Evolutionary conservation across 2,888 invertebrate species (phyloP), one percentile per base, ranked within the genome.

Genomic region (Eupithecia subfuscata): DNA sequence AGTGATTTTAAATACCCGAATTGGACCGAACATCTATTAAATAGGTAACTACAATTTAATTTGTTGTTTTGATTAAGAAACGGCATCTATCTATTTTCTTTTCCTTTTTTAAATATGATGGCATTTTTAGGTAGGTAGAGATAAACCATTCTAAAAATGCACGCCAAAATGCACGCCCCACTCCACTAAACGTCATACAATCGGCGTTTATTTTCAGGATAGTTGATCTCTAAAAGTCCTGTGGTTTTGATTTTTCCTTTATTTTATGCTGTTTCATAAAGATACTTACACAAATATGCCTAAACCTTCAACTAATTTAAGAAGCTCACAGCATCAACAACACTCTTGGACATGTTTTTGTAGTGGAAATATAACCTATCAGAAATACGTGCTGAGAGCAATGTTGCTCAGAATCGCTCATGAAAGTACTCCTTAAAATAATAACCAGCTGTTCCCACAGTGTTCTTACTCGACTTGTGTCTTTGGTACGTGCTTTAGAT

Each of bases 401-500:
- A 68, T 43, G 22, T 48, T 40, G 56, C 25, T 40, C 34, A 40
- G 25, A 71, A 65, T 69, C 18, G 56, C 65, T 40, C 73, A 71
- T 71, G 22, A 68, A 69, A 40, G n/a, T 43, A 64, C 40, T 30
- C 56, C 22, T 18, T 67, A 70, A 43, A 65, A 74, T 71, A 76
- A 74, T 65, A 74, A 69, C 65, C 65, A 37, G 40, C 40, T 64
- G 69, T 65, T 48, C 52, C 69, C 69, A 74, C 69, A 56, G 68
- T 70, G 70, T 75, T 71, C 73, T 77, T 52, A 73, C 68, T 70
- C 48, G 64, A 70, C 77, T 76, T 76, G 75, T 80, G 78, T 78
- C 80, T 77, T 78, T 71, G 77, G 74, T 75, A 77, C 79, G 80
- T 80, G 78, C 76, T 74, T 69, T 56, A 70, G 72, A 75, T 75